These are phyloP conservation scores for Erethizon dorsatum DNA, from an alignment of 2,797 vertebrate species.

Conservation along the genomic window DNA sequence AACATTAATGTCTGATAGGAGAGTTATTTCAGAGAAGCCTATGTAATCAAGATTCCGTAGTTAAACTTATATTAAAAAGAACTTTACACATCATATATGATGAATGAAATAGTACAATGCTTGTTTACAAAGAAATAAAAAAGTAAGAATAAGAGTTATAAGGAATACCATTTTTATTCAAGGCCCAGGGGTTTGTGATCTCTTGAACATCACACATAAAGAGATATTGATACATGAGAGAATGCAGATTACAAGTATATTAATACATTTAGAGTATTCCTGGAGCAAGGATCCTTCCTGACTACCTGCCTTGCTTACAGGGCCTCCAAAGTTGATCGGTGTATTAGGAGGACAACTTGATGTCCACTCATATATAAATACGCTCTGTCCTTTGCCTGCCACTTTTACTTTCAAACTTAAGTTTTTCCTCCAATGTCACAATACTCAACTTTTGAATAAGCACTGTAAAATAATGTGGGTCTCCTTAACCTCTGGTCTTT, in stretches of 20 bases:
- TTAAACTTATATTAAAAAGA: background rate
- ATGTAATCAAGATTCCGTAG: background rate
- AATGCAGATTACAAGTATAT: slow-evolving; percentile 18
- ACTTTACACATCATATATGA: background rate
- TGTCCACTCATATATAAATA: background rate
- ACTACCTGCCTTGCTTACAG: background rate
- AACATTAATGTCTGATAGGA: background rate
- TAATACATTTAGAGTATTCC: background rate
- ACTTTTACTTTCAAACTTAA: background rate
- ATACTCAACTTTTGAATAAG: background rate
- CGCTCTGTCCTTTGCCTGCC: background rate
- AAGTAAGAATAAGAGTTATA: background rate
- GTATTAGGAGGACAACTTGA: background rate
- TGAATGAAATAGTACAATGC: background rate
- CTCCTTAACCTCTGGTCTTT: background rate
- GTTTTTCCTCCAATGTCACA: background rate
- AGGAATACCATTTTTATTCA: background rate
- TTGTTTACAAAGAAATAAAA: background rate
- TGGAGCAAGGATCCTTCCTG: background rate
- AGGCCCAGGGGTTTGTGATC: background rate
- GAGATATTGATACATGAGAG: background rate
- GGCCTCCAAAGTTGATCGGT: background rate
- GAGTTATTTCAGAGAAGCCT: background rate
- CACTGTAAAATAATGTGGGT: background rate
- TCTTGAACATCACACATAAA: background rate